Percentiles rank a stretch among this genome's conserved stretches.
phyloP scores from a whole-genome alignment of 37 sponge, comb jelly and placozoan species.

The Hormiphora californensis region DNA sequence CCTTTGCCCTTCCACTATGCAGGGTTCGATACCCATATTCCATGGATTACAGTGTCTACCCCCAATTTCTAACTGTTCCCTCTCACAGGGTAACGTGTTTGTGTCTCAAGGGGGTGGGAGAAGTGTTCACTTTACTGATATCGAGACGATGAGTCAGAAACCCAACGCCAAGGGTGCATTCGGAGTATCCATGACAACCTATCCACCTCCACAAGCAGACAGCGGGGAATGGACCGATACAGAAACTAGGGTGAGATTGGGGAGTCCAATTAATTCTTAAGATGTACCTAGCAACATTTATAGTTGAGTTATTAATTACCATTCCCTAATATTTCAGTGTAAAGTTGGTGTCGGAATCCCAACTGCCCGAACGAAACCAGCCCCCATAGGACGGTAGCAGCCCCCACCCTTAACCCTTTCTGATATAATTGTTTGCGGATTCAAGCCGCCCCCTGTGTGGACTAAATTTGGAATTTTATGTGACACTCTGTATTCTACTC shows the following conservation, averaged over 20 bases:
- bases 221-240: constrained; percentile 46
- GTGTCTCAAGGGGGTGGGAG: constrained; percentile 34
- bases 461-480: too few species aligned
- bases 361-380: constrained; percentile 26
- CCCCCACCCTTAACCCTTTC: too few species aligned
- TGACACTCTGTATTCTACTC: too few species aligned
- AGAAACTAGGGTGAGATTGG: constrained; percentile 10
- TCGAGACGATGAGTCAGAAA: constrained; percentile 6
- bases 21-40: too few species aligned
- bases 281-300: not conserved
- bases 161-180: constrained; percentile 1
- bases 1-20: too few species aligned
- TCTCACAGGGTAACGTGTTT: constrained; percentile 2
- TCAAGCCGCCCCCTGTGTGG: too few species aligned
- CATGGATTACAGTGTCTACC: too few species aligned
- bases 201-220: constrained; percentile 22
- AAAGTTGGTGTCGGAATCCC: constrained; percentile 41
- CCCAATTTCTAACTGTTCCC: too few species aligned
- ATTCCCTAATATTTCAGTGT: constrained; percentile 9
- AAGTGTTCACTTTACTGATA: constrained; percentile 32
- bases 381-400: too few species aligned
- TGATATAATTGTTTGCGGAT: too few species aligned
- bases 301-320: not conserved
- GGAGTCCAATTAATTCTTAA: not conserved
- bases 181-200: not conserved